Percentiles rank a stretch among this genome's conserved stretches.
Conservation (phyloP, 2,888 invertebrate genomes). For the Drosophila subquinaria region DNA sequence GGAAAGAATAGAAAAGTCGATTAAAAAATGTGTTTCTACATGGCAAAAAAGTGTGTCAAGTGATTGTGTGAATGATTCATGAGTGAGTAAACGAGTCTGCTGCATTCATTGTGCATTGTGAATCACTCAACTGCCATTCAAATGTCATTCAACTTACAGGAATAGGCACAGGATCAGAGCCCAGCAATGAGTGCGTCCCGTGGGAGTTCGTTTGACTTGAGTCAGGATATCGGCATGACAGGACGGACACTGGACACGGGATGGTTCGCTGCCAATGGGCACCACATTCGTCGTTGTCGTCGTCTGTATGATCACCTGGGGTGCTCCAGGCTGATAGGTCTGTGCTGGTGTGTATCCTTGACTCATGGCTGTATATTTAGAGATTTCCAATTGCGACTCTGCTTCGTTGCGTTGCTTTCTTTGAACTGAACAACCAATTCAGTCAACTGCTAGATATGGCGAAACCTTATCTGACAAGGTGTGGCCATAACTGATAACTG, state of each 20-base stretch:
- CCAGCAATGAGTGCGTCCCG: constrained; percentile 63
- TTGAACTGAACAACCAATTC: constrained; percentile 37
- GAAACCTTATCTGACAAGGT: constrained; percentile 38
- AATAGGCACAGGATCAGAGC: constrained; percentile 66
- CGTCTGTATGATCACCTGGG: constrained; percentile 50
- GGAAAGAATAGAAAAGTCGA: background rate
- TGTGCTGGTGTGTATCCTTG: constrained; percentile 59
- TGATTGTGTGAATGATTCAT: constrained; percentile 33
- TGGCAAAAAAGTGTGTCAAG: background rate
- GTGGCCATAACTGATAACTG: constrained; percentile 31
- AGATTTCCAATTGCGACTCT: constrained; percentile 2
- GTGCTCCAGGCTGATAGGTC: constrained; percentile 54
- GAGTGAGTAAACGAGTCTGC: constrained; percentile 6
- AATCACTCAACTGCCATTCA: background rate
- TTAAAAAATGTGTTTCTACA: background rate
- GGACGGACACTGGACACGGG: constrained; percentile 65
- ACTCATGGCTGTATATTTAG: constrained; percentile 7
- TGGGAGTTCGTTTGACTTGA: constrained; percentile 49
- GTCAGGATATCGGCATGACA: constrained; percentile 65
- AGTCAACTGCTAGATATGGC: constrained; percentile 12
- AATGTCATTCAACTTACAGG: constrained; percentile 53
- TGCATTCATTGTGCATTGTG: background rate
- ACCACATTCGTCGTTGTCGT: constrained; percentile 54
- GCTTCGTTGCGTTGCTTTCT: constrained; percentile 5
- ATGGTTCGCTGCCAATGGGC: constrained; percentile 54